Evolutionary conservation across 2,797 vertebrate species (phyloP), one percentile per base, ranked within the genome.

Genomic region (Morus bassanus): DNA sequence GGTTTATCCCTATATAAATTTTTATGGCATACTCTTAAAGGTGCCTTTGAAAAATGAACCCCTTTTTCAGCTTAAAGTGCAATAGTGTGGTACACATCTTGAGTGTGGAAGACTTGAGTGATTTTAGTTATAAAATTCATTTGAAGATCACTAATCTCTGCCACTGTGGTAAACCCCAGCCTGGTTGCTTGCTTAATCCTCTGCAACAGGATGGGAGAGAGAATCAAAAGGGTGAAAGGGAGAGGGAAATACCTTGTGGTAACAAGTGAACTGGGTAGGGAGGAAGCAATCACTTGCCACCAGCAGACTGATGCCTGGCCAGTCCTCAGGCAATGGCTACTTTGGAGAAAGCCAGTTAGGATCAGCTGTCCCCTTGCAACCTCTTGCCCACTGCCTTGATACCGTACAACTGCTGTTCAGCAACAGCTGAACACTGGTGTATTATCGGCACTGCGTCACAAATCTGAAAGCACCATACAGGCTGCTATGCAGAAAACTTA

Each of bases 361-460:
- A 5, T 63, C 53, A 63, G 9, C n/a, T 75, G 11, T 81, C 46
- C 28, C 8, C 33, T 77, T 51, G 22, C 64, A 51, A 5, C 2
- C 10, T 60, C 53, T 79, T 79, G 30, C 67, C 13, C 17, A 6
- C 27, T 1, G 1, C 31, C 41, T 60, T 73, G 37, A 17, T 18
- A 8, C 18, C 2, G 0, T 28, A 2, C 7, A 45, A 2, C 22
- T 4, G 1, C 75, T 45, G 37, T 33, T 70, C 17, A 50, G 30
- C 25, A 41, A 14, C 53, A 74, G 17, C 16, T 51, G 1, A 46
- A 39, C 9, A 11, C 3, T 39, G 4, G 10, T 24, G 41, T 56
- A 14, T 48, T 31, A 8, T 7, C 57, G 54, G 41, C 37, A 27
- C 27, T 60, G 17, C 8, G 19, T 70, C 51, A n/a, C 46, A 43